Evolutionary conservation across 2,888 invertebrate genomes (phyloP).

Genomic region (Belgica antarctica): DNA sequence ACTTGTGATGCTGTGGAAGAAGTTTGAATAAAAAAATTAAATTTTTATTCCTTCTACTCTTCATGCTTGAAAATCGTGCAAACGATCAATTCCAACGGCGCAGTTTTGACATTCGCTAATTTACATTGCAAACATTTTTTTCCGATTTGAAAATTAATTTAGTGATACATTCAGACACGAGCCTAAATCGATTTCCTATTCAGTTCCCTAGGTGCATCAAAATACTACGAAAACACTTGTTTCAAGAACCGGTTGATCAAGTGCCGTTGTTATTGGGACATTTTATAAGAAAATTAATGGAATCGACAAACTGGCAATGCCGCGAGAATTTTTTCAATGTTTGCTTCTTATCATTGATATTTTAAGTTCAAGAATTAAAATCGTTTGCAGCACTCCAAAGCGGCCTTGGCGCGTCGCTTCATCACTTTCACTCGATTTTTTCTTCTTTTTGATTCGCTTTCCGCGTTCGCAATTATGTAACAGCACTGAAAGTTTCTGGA

Average conservation of each 20-base stretch:
- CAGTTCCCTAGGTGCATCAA: neutral
- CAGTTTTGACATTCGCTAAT: neutral
- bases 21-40: too few relatives aligned
- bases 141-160: too few relatives aligned
- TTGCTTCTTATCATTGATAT: constrained; percentile 16
- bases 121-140: too few relatives aligned
- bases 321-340: neutral
- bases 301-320: neutral
- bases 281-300: neutral
- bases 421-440: constrained; percentile 19
- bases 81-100: neutral
- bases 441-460: constrained; percentile 22
- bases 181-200: too few relatives aligned
- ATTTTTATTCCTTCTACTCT: too few relatives aligned
- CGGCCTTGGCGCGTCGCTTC: neutral
- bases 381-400: too few relatives aligned
- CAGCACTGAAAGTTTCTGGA: too few relatives aligned
- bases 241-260: constrained; percentile 17
- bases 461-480: constrained; percentile 11
- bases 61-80: neutral
- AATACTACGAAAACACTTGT: neutral
- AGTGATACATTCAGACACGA: too few relatives aligned
- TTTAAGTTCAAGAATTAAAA: too few relatives aligned
- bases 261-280: neutral
- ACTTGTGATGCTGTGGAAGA: too few relatives aligned